phyloP scores from a whole-genome alignment of 2,113 vertebrate genomes.

The Scophthalmus maximus region DNA sequence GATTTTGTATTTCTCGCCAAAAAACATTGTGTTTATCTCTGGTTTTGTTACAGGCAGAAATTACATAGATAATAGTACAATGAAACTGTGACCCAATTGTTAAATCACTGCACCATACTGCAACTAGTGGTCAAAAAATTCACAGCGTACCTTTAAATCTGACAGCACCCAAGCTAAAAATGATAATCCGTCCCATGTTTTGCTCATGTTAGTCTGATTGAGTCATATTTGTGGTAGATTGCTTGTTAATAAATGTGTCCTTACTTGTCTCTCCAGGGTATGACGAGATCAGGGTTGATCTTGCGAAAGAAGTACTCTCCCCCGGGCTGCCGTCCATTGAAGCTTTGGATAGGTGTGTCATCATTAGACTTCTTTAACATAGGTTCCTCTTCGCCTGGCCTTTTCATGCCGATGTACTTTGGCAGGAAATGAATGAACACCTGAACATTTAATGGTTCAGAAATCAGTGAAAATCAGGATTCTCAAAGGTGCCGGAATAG shows the following conservation, averaged over 20 bases:
- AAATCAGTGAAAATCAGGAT: neutral
- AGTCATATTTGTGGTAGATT: neutral
- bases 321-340: constrained; percentile 73
- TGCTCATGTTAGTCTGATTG: neutral
- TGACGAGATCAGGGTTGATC: constrained; percentile 86
- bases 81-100: too few species aligned
- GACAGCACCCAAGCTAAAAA: too few species aligned
- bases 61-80: too few species aligned
- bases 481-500: too few species aligned
- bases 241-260: neutral
- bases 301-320: constrained; percentile 91
- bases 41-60: too few species aligned
- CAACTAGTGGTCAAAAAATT: too few species aligned
- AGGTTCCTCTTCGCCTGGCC: constrained; percentile 82
- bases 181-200: neutral
- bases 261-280: constrained; percentile 87
- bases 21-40: too few species aligned
- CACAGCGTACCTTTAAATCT: too few species aligned
- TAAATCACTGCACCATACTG: too few species aligned
- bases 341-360: constrained; percentile 50
- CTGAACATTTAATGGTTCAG: constrained; percentile 65
- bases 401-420: constrained; percentile 86
- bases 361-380: constrained; percentile 60
- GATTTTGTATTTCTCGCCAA: too few species aligned
- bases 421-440: constrained; percentile 89